A percentile compares a stretch with the other conserved stretches of the same genome.
phyloP scores from a whole-genome alignment of 2,113 vertebrate genomes.

The Sander vitreus region DNA sequence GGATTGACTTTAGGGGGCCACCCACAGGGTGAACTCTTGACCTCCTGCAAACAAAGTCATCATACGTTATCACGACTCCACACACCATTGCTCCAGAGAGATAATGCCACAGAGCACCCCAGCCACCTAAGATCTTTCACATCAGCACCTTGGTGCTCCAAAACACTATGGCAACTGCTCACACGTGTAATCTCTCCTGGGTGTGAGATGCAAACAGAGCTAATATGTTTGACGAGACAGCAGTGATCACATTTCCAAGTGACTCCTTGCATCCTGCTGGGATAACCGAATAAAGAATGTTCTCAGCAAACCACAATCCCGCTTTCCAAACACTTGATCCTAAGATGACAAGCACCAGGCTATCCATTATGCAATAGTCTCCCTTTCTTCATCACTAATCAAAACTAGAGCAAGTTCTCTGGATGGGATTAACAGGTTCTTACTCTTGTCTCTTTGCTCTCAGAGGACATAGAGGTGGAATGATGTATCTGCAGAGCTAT shows the following conservation, averaged over 20 bases:
- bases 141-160: slow-evolving; percentile 56
- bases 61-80: slow-evolving; percentile 50
- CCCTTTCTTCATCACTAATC: slow-evolving; percentile 26
- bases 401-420: slow-evolving; percentile 42
- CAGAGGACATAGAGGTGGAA: not conserved
- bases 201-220: slow-evolving; percentile 67
- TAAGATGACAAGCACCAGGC: slow-evolving; percentile 52
- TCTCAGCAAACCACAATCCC: slow-evolving; percentile 57
- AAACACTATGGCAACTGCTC: slow-evolving; percentile 70
- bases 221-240: slow-evolving; percentile 67
- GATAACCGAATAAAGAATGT: slow-evolving; percentile 54
- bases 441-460: slow-evolving; percentile 19
- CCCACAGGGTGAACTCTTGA: slow-evolving; percentile 54
- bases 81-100: slow-evolving; percentile 61
- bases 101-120: slow-evolving; percentile 56
- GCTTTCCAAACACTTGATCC: slow-evolving; percentile 64
- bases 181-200: slow-evolving; percentile 55
- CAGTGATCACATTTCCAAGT: slow-evolving; percentile 62
- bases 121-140: slow-evolving; percentile 60
- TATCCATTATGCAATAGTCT: slow-evolving; percentile 60
- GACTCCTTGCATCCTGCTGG: slow-evolving; percentile 44
- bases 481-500: slow-evolving; percentile 10
- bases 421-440: slow-evolving; percentile 30
- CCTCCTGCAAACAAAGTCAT: slow-evolving; percentile 57
- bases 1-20: slow-evolving; percentile 26